Conservation (phyloP, 2,888 invertebrate species). For the Mythimna ferrago region DNA sequence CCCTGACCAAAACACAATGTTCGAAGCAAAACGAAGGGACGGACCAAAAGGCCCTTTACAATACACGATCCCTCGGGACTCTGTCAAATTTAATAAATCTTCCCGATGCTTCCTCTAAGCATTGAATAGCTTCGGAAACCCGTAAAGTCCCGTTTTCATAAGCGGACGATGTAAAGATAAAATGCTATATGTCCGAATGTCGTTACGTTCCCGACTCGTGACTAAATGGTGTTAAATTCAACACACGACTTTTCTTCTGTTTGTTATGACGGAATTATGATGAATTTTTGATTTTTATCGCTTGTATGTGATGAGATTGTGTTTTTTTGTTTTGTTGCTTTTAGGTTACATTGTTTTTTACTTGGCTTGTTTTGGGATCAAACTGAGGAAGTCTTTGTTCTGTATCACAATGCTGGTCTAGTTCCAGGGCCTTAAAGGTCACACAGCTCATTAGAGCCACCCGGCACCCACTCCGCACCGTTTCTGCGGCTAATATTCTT, state of each 20-base stretch:
- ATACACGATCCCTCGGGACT: constrained; percentile 60
- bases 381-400: neutral
- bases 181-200: constrained; percentile 75
- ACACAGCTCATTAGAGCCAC: too few relatives aligned
- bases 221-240: constrained; percentile 68
- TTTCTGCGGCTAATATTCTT: too few relatives aligned
- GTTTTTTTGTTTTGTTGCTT: constrained; percentile 17
- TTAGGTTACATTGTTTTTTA: neutral
- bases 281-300: constrained; percentile 62
- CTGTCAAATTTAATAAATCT: constrained; percentile 82
- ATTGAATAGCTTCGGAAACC: constrained; percentile 74
- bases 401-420: too few relatives aligned
- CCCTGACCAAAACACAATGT: constrained; percentile 41
- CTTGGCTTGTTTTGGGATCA: neutral
- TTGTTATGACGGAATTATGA: constrained; percentile 44
- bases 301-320: constrained; percentile 43
- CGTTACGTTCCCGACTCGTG: constrained; percentile 60
- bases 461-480: too few relatives aligned
- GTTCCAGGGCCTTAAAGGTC: too few relatives aligned
- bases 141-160: constrained; percentile 77
- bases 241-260: constrained; percentile 63
- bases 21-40: constrained; percentile 18
- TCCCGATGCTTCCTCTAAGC: constrained; percentile 74
- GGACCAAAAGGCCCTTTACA: constrained; percentile 60
- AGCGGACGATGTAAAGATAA: constrained; percentile 71